Evolutionary conservation across 2,888 invertebrate species (phyloP), one percentile per base, ranked within the genome.

Genomic region (Mantis religiosa): DNA sequence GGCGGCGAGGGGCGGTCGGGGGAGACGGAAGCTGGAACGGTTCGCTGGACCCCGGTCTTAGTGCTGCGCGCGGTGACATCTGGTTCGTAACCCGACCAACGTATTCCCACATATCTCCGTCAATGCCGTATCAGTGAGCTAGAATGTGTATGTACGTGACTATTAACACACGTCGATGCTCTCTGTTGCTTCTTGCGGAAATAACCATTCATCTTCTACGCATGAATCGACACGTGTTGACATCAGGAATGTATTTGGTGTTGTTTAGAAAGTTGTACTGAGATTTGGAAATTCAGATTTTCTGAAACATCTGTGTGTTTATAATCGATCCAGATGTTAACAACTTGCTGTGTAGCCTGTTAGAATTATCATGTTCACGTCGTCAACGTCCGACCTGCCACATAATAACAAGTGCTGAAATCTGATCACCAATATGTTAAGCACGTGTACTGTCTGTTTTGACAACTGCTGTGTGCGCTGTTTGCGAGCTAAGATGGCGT

Each of bases 401-500:
- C 41, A 12, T 41, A 41, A 12, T 12, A 41, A 1, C 41, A 41
- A 41, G 41, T 41, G 54, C 25, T 71, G 54, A 71, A 71, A 71
- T 71, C 54, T 20, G 54, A 25, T 71, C 54, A 71, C 8, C 25
- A 71, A 25, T 15, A 25, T 71, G 54, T 25, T 71, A 71, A 71
- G 54, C 54, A 71, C 54, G 54, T 71, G 54, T 15, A 54, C 54
- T 54, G 54, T 54, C 54, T 71, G 54, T 71, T 41, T 41, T 41
- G 41, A 41, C 41, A 41, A 41, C 12, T 41, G 41, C 41, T 41
- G 12, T 41, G 54, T 71, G 54, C 54, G 54, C 54, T 71, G 54
- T 20, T 71, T 15, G 4, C 15, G 54, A 92, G 92, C 93, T 93
- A 92, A 93, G 93, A 92, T 92, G 86, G 86, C 86, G 86, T 92